Conservation (phyloP, 2,113 vertebrate genomes). For the Oncorhynchus keta region DNA sequence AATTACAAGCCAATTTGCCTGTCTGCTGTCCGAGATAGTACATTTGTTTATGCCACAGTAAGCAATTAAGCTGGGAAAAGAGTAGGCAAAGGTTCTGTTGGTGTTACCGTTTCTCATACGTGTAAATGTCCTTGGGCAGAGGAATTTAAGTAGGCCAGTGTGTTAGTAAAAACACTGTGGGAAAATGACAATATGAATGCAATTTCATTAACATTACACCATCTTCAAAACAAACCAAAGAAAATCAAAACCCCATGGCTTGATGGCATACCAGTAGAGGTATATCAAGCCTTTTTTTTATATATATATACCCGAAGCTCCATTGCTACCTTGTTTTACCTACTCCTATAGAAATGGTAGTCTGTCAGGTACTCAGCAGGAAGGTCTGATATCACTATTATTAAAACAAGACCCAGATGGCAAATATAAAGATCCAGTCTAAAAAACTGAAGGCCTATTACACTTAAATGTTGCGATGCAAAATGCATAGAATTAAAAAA, state of each 20-base stretch:
- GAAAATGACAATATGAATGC: slow-evolving; percentile 17
- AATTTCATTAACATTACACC: background rate
- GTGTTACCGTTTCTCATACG: background rate
- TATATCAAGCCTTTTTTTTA: no score
- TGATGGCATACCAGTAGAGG: no score
- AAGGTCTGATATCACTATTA: no score
- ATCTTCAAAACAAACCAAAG: slow-evolving; percentile 25
- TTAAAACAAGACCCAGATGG: no score
- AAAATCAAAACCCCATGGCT: background rate
- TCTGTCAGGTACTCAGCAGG: no score
- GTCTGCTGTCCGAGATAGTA: slow-evolving; percentile 23
- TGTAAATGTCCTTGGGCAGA: slow-evolving; percentile 17
- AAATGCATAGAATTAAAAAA: no score
- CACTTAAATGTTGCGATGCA: no score
- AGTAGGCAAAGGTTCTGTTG: slow-evolving; percentile 21
- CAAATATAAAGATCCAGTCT: no score
- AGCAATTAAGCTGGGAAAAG: slow-evolving; percentile 10
- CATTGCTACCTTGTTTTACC: no score
- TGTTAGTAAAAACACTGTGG: slow-evolving; percentile 25
- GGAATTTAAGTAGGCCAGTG: background rate
- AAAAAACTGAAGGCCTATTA: no score
- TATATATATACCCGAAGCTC: no score
- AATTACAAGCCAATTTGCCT: slow-evolving; percentile 28
- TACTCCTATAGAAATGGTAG: no score
- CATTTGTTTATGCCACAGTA: slow-evolving; percentile 21